Conservation (phyloP, 2,797 vertebrate species). For the Bradypodion ventrale region DNA sequence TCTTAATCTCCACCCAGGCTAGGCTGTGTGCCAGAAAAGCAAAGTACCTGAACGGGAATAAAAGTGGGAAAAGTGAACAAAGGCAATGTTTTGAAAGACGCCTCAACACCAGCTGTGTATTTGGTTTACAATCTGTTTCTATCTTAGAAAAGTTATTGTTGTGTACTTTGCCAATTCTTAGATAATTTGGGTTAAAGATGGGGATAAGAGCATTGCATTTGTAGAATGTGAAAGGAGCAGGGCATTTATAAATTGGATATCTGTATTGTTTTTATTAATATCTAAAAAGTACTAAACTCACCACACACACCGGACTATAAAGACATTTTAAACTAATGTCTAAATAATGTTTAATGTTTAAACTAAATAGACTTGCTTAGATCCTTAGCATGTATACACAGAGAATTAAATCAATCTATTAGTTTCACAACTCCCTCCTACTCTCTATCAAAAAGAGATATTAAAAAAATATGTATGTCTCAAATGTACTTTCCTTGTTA, state of each 20-base stretch:
- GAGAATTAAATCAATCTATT: background rate
- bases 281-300: background rate
- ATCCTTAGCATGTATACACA: background rate
- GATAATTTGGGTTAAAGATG: conserved; percentile 56
- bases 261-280: background rate
- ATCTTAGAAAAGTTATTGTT: conserved; percentile 54
- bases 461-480: background rate
- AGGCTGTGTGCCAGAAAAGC: conserved; percentile 66
- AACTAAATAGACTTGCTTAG: background rate
- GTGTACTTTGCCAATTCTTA: conserved; percentile 54
- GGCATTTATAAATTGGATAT: background rate
- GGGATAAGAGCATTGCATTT: conserved; percentile 51
- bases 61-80: conserved; percentile 63
- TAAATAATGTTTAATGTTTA: too few species aligned
- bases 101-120: conserved; percentile 67
- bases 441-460: background rate
- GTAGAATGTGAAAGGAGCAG: conserved; percentile 33
- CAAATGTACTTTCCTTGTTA: background rate
- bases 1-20: conserved; percentile 57
- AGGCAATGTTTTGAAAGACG: conserved; percentile 70
- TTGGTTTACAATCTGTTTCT: conserved; percentile 61
- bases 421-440: background rate
- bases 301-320: background rate
- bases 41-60: conserved; percentile 68
- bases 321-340: background rate